These are phyloP conservation scores for Typhlichthys subterraneus DNA, from an alignment of 2,797 vertebrate species.

Conservation along the genomic window DNA sequence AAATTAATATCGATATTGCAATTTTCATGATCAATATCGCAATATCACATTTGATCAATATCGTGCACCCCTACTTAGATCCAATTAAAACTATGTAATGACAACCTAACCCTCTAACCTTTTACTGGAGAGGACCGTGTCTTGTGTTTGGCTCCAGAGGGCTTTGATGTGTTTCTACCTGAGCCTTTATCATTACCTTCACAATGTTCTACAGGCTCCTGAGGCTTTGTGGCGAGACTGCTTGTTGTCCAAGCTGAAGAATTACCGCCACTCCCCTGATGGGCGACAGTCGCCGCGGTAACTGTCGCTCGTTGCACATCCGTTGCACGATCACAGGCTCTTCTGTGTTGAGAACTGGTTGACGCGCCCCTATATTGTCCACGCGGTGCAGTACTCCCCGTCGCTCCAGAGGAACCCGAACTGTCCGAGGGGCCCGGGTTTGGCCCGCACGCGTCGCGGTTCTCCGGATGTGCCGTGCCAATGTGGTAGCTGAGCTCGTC, in stretches of 20 bases:
- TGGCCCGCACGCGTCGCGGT: conserved; percentile 5
- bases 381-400: no score
- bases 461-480: conserved; percentile 76
- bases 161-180: conserved; percentile 52
- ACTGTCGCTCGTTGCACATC: background rate
- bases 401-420: background rate
- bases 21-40: no score
- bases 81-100: background rate
- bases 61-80: no score
- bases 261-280: background rate
- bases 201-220: background rate
- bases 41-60: no score
- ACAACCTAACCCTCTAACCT: conserved; percentile 53
- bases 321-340: background rate
- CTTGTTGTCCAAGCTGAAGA: background rate
- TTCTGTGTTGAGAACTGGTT: background rate
- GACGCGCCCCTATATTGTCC: background rate
- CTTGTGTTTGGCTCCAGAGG: conserved; percentile 65
- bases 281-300: background rate
- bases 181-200: background rate
- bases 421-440: background rate
- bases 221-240: background rate
- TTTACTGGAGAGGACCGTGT: conserved; percentile 54
- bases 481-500: conserved; percentile 83
- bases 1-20: no score